These are phyloP conservation scores for Coendou prehensilis DNA, from an alignment of 2,797 vertebrate species.

Conservation along the genomic window DNA sequence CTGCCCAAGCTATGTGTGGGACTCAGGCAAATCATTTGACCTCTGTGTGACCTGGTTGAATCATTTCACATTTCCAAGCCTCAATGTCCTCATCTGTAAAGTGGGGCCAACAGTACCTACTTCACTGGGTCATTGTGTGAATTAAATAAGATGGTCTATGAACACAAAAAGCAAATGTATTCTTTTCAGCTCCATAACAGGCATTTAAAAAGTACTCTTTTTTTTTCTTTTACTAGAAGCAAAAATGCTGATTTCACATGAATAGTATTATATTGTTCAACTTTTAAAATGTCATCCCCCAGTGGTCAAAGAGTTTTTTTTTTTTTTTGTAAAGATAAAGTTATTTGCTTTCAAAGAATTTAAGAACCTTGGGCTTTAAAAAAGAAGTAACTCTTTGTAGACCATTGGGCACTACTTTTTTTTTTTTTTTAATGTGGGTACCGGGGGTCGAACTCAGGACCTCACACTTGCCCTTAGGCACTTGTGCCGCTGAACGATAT, in stretches of 20 bases:
- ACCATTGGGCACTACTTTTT: neutral
- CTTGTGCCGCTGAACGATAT: too few species aligned
- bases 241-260: neutral
- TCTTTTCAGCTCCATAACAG: neutral
- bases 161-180: neutral
- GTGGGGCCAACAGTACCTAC: neutral
- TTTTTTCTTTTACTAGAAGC: neutral
- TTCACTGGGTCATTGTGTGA: neutral
- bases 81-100: neutral
- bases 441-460: too few species aligned
- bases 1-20: neutral
- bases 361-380: neutral
- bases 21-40: neutral
- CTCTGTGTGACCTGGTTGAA: neutral
- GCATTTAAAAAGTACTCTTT: neutral
- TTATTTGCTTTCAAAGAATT: conserved; percentile 45
- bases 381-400: neutral
- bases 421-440: too few species aligned
- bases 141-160: neutral
- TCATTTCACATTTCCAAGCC: neutral
- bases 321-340: neutral
- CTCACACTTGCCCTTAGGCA: too few species aligned
- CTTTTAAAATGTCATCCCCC: neutral
- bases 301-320: neutral
- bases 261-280: neutral